Evolutionary conservation across 2,113 vertebrate genomes (phyloP).

Genomic region (Atractosteus spatula): DNA sequence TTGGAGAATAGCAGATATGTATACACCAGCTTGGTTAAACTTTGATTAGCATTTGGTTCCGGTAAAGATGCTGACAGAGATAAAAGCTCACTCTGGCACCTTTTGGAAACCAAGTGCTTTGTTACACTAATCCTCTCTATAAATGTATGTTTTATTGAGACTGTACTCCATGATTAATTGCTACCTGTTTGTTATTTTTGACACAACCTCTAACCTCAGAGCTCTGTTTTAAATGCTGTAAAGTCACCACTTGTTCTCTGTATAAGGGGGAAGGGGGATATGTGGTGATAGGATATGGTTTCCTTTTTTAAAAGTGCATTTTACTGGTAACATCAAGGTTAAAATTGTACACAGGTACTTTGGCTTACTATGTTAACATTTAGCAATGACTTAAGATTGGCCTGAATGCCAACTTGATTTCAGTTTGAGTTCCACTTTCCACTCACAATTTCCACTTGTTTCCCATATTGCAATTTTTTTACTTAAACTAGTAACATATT

Average conservation of each 20-base stretch:
- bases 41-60: conserved; percentile 7
- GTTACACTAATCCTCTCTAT: not conserved
- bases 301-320: too few relatives aligned
- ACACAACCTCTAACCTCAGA: not conserved
- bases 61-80: not conserved
- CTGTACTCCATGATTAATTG: conserved; percentile 9
- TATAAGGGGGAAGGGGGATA: too few relatives aligned
- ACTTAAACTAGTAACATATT: too few relatives aligned
- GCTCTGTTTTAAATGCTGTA: not conserved
- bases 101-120: not conserved
- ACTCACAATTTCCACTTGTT: too few relatives aligned
- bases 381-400: too few relatives aligned
- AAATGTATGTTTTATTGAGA: not conserved
- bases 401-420: too few relatives aligned
- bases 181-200: conserved; percentile 2
- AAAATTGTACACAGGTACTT: too few relatives aligned
- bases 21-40: not conserved
- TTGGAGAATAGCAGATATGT: not conserved
- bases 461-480: too few relatives aligned
- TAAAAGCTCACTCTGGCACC: not conserved
- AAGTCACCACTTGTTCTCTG: conserved; percentile 4
- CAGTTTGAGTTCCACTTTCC: too few relatives aligned
- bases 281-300: too few relatives aligned
- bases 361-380: too few relatives aligned
- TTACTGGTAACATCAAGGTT: too few relatives aligned